phyloP scores from a whole-genome alignment of 2,888 invertebrate species.

The Diachrysia chrysitis region DNA sequence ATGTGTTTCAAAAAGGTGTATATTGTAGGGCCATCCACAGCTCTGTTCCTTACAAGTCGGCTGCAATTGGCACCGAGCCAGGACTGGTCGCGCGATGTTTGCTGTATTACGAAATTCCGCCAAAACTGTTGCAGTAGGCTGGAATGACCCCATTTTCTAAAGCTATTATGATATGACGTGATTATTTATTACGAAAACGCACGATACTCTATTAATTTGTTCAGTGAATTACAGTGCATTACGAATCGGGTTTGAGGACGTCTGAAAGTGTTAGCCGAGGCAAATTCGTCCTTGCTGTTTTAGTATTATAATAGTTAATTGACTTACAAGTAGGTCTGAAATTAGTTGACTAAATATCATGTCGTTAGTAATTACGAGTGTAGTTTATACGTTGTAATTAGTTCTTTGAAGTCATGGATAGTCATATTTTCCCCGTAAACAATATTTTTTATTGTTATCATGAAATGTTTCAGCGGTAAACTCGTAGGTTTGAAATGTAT shows the following conservation, averaged over 20 bases:
- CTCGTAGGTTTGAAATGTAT: constrained; percentile 37
- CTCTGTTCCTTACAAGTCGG: constrained; percentile 61
- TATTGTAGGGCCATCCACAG: constrained; percentile 53
- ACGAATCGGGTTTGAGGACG: constrained; percentile 42
- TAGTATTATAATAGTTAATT: constrained; percentile 11
- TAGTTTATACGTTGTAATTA: constrained; percentile 1
- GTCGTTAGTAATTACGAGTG: constrained; percentile 9
- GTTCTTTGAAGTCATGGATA: constrained; percentile 9
- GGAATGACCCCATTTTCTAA: constrained; percentile 79
- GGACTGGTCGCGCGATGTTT: constrained; percentile 73
- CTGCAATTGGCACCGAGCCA: constrained; percentile 80
- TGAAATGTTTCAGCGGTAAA: constrained; percentile 12
- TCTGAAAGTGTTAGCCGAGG: constrained; percentile 24
- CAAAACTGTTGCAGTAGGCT: constrained; percentile 84
- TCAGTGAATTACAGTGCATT: constrained; percentile 28
- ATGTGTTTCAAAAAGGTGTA: constrained; percentile 60
- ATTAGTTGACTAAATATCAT: constrained; percentile 8
- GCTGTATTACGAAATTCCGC: constrained; percentile 87
- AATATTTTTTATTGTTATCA: constrained; percentile 4
- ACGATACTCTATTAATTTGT: constrained; percentile 41
- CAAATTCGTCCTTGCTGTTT: constrained; percentile 19
- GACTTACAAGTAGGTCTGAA: constrained; percentile 8
- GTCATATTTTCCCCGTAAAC: neutral
- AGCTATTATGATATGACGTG: constrained; percentile 63
- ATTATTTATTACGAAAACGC: constrained; percentile 50